Conservation (phyloP, 2,113 vertebrate species). For the Trochalopteron elliotii region DNA sequence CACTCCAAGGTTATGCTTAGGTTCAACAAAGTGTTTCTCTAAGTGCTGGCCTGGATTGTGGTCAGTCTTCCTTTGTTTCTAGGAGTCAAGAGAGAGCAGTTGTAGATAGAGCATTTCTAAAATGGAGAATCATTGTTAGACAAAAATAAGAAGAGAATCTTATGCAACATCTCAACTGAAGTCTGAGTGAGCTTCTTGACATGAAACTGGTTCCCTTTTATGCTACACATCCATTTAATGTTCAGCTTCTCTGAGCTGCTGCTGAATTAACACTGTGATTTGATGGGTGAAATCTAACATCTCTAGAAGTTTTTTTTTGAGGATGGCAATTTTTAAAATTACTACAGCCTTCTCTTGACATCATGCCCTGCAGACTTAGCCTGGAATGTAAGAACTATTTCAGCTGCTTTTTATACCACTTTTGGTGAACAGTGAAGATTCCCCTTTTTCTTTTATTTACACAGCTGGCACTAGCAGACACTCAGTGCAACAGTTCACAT, state of each 20-base stretch:
- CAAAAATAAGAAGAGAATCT: neutral
- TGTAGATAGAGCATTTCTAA: neutral
- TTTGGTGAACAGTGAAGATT: neutral
- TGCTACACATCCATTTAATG: neutral
- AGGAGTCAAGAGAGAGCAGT: neutral
- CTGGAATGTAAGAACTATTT: neutral
- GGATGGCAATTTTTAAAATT: neutral
- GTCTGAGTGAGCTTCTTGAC: neutral
- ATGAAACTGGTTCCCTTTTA: neutral
- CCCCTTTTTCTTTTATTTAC: neutral
- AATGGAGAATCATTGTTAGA: neutral
- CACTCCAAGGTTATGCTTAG: neutral
- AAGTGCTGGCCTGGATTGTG: neutral
- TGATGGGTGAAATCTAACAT: neutral
- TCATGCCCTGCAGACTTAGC: neutral
- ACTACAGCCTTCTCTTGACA: neutral
- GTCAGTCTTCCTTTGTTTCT: neutral
- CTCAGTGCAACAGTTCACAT: neutral
- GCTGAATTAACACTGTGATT: neutral
- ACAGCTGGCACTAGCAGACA: neutral
- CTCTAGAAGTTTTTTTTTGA: neutral
- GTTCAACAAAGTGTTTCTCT: neutral
- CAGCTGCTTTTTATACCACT: neutral
- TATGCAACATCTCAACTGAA: neutral
- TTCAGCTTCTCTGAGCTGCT: neutral